Conservation (phyloP, 2,888 invertebrate species). For the Autographa gamma region DNA sequence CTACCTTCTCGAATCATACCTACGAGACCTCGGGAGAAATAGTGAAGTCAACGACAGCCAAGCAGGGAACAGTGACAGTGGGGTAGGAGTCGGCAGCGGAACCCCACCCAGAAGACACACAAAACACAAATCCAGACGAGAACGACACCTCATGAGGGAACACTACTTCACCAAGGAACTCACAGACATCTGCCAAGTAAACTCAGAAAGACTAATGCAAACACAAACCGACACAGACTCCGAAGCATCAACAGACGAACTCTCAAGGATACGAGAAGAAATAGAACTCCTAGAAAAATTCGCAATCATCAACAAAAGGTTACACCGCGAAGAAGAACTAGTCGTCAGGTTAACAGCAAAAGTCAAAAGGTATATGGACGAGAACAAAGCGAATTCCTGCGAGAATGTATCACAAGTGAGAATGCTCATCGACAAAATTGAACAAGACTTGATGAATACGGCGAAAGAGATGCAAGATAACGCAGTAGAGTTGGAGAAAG, state of each 20-base stretch:
- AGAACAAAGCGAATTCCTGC: slow-evolving; percentile 85
- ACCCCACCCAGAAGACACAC: slow-evolving; percentile 88
- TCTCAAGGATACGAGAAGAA: slow-evolving; percentile 90
- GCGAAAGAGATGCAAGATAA: slow-evolving; percentile 88
- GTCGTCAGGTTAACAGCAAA: slow-evolving; percentile 91
- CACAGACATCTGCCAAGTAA: slow-evolving; percentile 87
- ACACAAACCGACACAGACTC: slow-evolving; percentile 85
- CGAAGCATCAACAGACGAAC: slow-evolving; percentile 85
- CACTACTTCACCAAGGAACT: slow-evolving; percentile 88
- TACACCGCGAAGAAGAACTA: slow-evolving; percentile 93
- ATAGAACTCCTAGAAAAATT: slow-evolving; percentile 93
- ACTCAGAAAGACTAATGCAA: slow-evolving; percentile 83
- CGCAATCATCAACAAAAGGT: slow-evolving; percentile 91
- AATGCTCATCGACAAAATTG: slow-evolving; percentile 85
- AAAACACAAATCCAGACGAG: slow-evolving; percentile 87
- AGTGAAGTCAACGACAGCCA: slow-evolving; percentile 87
- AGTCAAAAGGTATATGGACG: slow-evolving; percentile 89
- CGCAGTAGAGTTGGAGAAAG: slow-evolving; percentile 83
- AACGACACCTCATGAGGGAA: slow-evolving; percentile 86
- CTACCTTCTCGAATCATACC: slow-evolving; percentile 93
- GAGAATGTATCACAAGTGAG: slow-evolving; percentile 85
- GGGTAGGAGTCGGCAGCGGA: slow-evolving; percentile 91
- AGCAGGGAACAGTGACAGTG: slow-evolving; percentile 92
- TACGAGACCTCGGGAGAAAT: slow-evolving; percentile 84
- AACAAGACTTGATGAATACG: slow-evolving; percentile 85